Base-by-base conservation (phyloP, 1,140 invertebrate species). In the Triops cancriformis region DNA sequence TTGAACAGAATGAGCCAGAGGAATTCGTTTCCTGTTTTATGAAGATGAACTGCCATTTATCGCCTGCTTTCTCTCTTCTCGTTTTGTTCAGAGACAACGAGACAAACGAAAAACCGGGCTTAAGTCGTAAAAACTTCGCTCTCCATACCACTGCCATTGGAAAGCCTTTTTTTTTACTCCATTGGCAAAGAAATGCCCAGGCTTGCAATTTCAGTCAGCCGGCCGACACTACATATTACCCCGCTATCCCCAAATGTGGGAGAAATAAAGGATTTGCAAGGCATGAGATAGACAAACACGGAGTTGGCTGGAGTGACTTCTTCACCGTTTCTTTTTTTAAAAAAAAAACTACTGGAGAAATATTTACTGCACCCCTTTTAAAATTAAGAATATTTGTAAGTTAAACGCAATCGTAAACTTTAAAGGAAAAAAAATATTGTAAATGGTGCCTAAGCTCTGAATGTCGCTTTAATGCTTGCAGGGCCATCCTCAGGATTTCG, bases 11-110 rank as follows among this genome's bases (percentile, higher is more conserved):
- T 64, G 51, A 23, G 51, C 23, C 51, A 23, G 51, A 64, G 23
- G 51, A 23, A 64, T 64, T 64, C 51, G 51, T 64, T 64, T 64
- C 51, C 51, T 64, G 14, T 64, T 64, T 64, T 64, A 64, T 64
- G 51, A 64, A 64, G 51, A 64, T 64, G 51, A 64, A 64, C 51
- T 64, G 51, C 51, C 51, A 64, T 64, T 64, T 64, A 64, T 64
- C 51, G 51, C 51, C 51, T 64, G 51, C 51, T 64, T 64, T 64
- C n/a, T 64, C 51, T 14, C 51, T 23, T 64, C 51, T 23, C 51
- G 51, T 64, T 64, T 64, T 18, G 6, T 23, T 64, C 18, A 18
- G 51, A 64, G 51, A 37, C 51, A 64, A n/a, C 51, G 51, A 64
- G 51, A 23, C 18, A 37, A 37, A 64, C 10, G n/a, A 23, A 64